Conservation (phyloP, 2,888 invertebrate genomes). For the Stenchaetothrips biformis region DNA sequence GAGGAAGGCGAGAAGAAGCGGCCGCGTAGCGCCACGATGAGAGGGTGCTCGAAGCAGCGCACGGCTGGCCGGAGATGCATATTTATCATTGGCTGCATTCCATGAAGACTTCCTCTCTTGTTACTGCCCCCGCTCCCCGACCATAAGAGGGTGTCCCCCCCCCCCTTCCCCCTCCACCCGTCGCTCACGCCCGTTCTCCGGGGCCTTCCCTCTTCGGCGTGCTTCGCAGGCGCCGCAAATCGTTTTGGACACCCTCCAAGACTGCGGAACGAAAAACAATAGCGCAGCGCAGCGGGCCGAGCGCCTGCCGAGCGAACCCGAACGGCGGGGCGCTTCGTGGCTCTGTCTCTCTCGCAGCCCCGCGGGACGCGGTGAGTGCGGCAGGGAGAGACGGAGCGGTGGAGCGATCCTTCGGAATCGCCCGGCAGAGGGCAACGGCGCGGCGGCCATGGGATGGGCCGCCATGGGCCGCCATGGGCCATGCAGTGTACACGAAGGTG, state of each 20-base stretch:
- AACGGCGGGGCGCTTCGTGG: not conserved
- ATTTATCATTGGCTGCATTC: too few species aligned
- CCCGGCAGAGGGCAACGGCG: not conserved
- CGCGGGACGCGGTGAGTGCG: not conserved
- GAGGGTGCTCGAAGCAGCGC: too few species aligned
- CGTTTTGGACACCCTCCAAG: slow-evolving; percentile 14
- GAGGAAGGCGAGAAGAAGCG: too few species aligned
- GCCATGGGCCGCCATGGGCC: not conserved
- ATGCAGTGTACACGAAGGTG: not conserved
- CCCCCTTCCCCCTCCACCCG: not conserved
- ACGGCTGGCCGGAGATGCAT: too few species aligned
- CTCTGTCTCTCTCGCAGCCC: not conserved
- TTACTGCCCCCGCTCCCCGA: not conserved
- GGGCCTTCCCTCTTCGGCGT: not conserved
- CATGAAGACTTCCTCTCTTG: not conserved
- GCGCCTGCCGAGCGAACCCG: not conserved
- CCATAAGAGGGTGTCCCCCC: not conserved
- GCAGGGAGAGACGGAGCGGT: not conserved
- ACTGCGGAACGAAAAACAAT: slow-evolving; percentile 18
- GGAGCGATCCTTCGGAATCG: not conserved
- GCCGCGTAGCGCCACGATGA: too few species aligned
- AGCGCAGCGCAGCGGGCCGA: not conserved
- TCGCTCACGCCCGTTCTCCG: not conserved
- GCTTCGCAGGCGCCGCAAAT: slow-evolving; percentile 3
- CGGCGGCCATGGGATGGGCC: not conserved